A percentile compares a stretch with the other conserved stretches of the same genome.
Evolutionary conservation across 2,797 vertebrate species (phyloP).

Genomic region (Perodicticus potto): DNA sequence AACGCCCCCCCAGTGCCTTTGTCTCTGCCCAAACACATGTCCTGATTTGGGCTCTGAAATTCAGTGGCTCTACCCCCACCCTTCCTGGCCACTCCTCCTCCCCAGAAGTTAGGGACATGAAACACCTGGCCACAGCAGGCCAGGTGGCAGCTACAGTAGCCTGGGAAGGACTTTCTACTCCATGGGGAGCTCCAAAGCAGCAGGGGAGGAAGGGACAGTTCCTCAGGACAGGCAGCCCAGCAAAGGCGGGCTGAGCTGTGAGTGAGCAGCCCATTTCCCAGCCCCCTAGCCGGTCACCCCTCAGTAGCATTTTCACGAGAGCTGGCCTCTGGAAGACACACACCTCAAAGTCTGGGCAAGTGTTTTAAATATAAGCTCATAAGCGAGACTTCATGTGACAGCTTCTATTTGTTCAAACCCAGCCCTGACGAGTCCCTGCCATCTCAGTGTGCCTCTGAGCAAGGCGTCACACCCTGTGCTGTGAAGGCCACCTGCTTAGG

Average conservation of each 20-base stretch:
- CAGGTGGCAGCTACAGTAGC: neutral
- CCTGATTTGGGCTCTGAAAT: neutral
- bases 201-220: neutral
- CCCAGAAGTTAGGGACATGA: neutral
- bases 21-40: neutral
- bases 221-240: no score
- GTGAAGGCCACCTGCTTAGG: neutral
- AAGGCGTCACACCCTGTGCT: neutral
- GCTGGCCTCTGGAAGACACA: neutral
- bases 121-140: neutral
- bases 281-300: neutral
- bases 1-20: accelerated
- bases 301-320: neutral
- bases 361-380: neutral
- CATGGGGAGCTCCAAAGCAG: no score
- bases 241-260: neutral
- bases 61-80: neutral
- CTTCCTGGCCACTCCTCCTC: neutral
- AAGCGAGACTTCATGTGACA: neutral
- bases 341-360: neutral
- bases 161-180: neutral
- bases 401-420: neutral
- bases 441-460: neutral
- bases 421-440: constrained; percentile 7
- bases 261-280: no score